Evolutionary conservation across 2,113 vertebrate species (phyloP).

Genomic region (Amazona vittata): DNA sequence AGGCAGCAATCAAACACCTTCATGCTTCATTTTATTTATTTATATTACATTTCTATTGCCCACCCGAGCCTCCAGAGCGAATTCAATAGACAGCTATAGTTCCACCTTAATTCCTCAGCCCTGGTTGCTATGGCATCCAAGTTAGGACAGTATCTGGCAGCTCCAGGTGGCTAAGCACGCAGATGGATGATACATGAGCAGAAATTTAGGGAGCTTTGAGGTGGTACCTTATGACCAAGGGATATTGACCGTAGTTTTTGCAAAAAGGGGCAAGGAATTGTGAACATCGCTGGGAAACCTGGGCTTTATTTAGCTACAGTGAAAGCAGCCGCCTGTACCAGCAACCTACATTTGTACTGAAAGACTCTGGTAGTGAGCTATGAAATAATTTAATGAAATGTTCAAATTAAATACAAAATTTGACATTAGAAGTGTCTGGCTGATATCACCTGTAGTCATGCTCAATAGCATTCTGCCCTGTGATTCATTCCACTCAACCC

Average conservation of each 20-base stretch:
- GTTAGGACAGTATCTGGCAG: constrained; percentile 59
- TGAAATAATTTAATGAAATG: not conserved
- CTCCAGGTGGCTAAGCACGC: constrained; percentile 57
- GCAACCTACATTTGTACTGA: not conserved
- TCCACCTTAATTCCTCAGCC: constrained; percentile 32
- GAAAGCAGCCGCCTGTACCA: not conserved
- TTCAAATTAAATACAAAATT: not conserved
- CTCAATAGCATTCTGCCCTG: rapidly evolving
- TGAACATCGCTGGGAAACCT: not conserved
- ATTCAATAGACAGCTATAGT: not conserved
- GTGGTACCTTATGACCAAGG: not conserved
- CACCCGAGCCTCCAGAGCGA: not conserved
- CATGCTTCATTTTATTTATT: not conserved
- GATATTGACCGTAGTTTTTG: not conserved
- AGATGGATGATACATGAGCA: not conserved
- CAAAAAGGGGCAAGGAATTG: not conserved
- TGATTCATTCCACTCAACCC: not conserved
- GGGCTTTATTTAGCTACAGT: not conserved
- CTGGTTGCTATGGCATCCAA: constrained; percentile 61
- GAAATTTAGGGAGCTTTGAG: not conserved
- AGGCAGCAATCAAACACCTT: not conserved
- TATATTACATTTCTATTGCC: constrained; percentile 6
- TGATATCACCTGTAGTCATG: not conserved
- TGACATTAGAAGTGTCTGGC: not conserved
- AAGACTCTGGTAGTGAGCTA: not conserved